Evolutionary conservation across 2,113 vertebrate species (phyloP).

Genomic region (Vanacampus margaritifer): DNA sequence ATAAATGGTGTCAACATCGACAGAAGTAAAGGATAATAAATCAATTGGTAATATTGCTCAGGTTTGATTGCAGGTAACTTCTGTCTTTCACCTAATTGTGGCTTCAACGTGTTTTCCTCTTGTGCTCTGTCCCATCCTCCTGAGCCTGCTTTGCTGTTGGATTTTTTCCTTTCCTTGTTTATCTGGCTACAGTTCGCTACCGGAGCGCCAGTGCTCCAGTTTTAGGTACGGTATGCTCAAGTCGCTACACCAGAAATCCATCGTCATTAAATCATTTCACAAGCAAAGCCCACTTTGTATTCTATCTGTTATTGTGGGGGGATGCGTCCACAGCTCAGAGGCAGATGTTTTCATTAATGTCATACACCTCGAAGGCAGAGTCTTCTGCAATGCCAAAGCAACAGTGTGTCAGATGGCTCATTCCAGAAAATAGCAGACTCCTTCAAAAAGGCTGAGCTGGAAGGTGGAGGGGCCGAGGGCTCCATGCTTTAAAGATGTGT

Average conservation of each 20-base stretch:
- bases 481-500: conserved; percentile 20
- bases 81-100: conserved; percentile 32
- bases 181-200: conserved; percentile 82
- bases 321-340: too few species aligned
- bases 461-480: conserved; percentile 21
- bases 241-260: background rate
- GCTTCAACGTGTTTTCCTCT: conserved; percentile 27
- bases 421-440: background rate
- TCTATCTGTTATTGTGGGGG: background rate
- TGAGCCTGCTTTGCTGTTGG: conserved; percentile 30
- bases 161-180: conserved; percentile 50
- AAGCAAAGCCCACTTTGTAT: background rate
- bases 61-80: background rate
- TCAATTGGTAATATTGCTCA: background rate
- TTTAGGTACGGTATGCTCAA: conserved; percentile 85
- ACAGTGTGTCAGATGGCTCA: background rate
- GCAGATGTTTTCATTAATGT: too few species aligned
- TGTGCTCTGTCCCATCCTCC: conserved; percentile 14
- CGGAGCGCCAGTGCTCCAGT: conserved; percentile 93
- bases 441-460: conserved; percentile 8
- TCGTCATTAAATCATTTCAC: background rate
- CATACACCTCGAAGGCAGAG: too few species aligned
- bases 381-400: too few species aligned
- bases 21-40: background rate
- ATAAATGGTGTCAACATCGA: background rate